Evolutionary conservation across 1,140 invertebrate genomes (phyloP).

Genomic region (Ceratitis capitata): DNA sequence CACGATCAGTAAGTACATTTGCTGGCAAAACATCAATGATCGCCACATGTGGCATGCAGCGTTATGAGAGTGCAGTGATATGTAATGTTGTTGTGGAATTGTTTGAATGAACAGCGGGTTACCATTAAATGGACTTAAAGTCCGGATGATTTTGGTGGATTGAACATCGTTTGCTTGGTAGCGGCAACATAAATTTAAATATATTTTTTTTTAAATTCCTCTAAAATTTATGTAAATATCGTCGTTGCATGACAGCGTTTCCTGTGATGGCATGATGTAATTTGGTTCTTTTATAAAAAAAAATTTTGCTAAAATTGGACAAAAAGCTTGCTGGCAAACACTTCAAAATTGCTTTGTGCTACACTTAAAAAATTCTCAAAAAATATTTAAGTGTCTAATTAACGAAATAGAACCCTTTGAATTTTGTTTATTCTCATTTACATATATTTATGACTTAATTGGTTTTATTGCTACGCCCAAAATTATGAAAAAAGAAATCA

Average conservation of each 20-base stretch:
- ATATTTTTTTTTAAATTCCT: background rate
- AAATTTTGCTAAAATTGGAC: background rate
- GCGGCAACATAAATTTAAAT: background rate
- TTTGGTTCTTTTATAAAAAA: background rate
- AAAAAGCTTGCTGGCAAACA: background rate
- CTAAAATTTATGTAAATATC: background rate
- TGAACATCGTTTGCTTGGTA: background rate
- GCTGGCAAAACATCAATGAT: background rate
- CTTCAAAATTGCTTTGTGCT: background rate
- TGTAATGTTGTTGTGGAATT: background rate
- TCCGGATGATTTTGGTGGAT: background rate
- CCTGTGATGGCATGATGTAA: background rate
- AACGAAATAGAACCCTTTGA: background rate
- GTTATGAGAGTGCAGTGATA: background rate
- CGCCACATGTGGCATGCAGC: conserved; percentile 10
- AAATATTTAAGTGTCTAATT: background rate
- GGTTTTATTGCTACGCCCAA: background rate
- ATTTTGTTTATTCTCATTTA: background rate
- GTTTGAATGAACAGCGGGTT: background rate
- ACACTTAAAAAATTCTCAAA: background rate
- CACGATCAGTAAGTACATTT: conserved; percentile 33
- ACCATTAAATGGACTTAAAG: background rate
- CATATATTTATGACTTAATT: background rate
- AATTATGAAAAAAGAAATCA: too few relatives aligned
- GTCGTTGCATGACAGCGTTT: background rate